A percentile compares a stretch with the other conserved stretches of the same genome.
Evolutionary conservation across 1,140 invertebrate genomes (phyloP).

Genomic region (Chelonus insularis): DNA sequence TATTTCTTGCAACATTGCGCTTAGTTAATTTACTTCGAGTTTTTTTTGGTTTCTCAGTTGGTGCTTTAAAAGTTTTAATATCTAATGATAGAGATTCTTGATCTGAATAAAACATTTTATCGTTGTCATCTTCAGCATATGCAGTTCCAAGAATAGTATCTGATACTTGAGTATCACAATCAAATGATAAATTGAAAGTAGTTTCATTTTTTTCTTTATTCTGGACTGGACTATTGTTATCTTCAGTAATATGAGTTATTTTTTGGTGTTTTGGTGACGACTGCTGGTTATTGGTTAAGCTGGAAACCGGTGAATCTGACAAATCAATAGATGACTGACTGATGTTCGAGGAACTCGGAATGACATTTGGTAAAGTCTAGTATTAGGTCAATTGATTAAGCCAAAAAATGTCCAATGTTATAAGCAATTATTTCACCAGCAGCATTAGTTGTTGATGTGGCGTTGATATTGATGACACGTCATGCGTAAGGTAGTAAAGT

Average conservation of each 20-base stretch:
- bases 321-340: conserved; percentile 42
- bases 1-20: conserved; percentile 5
- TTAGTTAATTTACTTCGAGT: conserved; percentile 16
- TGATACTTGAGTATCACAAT: background rate
- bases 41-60: conserved; percentile 32
- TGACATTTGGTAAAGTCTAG: conserved; percentile 46
- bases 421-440: conserved; percentile 20
- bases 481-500: conserved; percentile 5
- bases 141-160: background rate
- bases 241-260: conserved; percentile 2
- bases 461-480: conserved; percentile 1
- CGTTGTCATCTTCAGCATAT: background rate
- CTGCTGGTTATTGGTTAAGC: conserved; percentile 46
- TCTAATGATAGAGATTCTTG: background rate
- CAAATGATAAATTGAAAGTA: background rate
- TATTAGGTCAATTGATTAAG: conserved; percentile 2
- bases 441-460: conserved; percentile 21
- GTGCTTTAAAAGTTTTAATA: conserved; percentile 33
- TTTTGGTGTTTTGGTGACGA: conserved; percentile 16
- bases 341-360: conserved; percentile 34
- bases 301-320: conserved; percentile 56
- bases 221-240: background rate
- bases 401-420: too few species aligned
- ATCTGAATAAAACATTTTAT: conserved; percentile 16
- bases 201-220: too few species aligned